phyloP scores from a whole-genome alignment of 2,113 vertebrate species.

The Clinocottus analis region DNA sequence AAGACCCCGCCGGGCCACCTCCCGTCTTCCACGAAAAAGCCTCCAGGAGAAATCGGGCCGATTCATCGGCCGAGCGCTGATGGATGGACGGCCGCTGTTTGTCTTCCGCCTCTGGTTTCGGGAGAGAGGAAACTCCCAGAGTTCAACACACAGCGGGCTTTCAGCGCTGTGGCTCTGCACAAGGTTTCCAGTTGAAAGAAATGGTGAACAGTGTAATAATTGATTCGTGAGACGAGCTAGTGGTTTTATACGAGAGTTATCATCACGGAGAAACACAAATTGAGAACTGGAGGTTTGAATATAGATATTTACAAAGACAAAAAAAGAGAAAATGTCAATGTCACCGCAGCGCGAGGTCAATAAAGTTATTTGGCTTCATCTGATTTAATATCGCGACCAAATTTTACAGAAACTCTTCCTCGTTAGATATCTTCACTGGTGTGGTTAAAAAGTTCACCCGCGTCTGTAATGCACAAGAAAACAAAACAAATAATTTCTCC shows the following conservation, averaged over 20 bases:
- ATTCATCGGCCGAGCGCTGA: constrained; percentile 73
- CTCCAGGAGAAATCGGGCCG: constrained; percentile 52
- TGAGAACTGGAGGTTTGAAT: neutral
- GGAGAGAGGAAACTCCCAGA: constrained; percentile 50
- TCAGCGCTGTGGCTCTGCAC: constrained; percentile 44
- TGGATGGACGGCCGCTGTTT: constrained; percentile 68
- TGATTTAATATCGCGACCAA: too few species aligned
- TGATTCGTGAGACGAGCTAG: neutral
- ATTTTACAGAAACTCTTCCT: too few species aligned
- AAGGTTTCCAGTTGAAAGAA: constrained; percentile 26
- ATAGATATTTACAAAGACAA: neutral
- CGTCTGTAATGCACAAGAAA: neutral
- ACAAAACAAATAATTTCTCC: constrained; percentile 1
- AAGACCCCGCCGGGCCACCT: too few species aligned
- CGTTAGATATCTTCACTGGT: neutral
- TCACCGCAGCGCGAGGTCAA: rapidly evolving
- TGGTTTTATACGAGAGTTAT: neutral
- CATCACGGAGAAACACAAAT: too few species aligned
- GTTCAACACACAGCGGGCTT: constrained; percentile 47
- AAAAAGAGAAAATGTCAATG: neutral
- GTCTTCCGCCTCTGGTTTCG: constrained; percentile 46
- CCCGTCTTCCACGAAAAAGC: too few species aligned
- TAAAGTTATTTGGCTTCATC: neutral
- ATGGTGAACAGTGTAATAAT: neutral
- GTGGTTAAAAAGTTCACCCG: neutral